Conservation (phyloP, 1,140 invertebrate genomes). For the Listronotus bonariensis region DNA sequence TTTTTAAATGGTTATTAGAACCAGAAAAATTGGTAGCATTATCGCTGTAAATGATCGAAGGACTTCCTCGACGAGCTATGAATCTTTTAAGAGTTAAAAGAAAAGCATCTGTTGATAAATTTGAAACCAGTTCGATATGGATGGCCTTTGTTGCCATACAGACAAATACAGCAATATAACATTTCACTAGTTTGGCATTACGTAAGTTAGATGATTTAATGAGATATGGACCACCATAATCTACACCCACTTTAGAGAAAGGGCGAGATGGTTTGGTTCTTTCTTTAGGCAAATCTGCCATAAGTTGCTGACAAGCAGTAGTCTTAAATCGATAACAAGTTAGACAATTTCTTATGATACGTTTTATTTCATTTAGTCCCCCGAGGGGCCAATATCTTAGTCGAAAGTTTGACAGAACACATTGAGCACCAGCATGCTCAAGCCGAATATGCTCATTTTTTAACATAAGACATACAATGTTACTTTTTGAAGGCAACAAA, state of each 20-base stretch:
- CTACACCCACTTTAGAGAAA: conserved; percentile 25
- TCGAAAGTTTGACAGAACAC: conserved; percentile 20
- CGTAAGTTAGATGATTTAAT: conserved; percentile 16
- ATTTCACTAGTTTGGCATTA: conserved; percentile 43
- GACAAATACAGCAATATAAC: conserved; percentile 54
- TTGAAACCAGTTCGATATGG: conserved; percentile 55
- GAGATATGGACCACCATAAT: conserved; percentile 33
- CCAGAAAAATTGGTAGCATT: too few species aligned
- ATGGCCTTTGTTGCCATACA: conserved; percentile 54
- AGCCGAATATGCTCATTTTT: conserved; percentile 18
- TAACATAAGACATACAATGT: conserved; percentile 19
- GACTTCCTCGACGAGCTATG: too few species aligned
- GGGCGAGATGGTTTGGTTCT: background rate
- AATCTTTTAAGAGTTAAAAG: conserved; percentile 49
- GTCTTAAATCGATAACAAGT: conserved; percentile 25
- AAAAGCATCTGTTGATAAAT: conserved; percentile 52
- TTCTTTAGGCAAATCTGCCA: conserved; percentile 21
- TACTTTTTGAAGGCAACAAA: conserved; percentile 25
- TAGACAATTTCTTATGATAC: conserved; percentile 22
- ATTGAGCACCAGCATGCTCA: conserved; percentile 26
- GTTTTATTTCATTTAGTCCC: conserved; percentile 13
- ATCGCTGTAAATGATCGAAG: too few species aligned
- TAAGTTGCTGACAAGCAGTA: conserved; percentile 14
- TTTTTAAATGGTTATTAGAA: too few species aligned
- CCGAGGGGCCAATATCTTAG: conserved; percentile 31